Base-by-base conservation (phyloP, 1,140 invertebrate genomes). In the Drosophila kanapiae region DNA sequence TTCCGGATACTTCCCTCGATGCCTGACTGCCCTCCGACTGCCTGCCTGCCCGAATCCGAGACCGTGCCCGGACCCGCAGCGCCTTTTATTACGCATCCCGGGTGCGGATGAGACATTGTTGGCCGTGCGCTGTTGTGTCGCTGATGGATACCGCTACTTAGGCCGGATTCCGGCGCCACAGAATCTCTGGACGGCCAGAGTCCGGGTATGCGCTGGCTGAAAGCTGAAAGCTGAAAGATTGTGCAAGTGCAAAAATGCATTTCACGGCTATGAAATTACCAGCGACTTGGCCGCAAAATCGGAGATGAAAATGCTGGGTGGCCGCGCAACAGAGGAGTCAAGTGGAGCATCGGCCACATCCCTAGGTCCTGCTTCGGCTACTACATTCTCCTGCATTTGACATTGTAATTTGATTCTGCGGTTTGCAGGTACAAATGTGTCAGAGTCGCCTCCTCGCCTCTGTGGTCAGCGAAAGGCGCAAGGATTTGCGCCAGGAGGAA, bases 131-230 rank as follows among this genome's bases (percentile, higher is more conserved):
- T 77, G 60, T 65, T 58, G 77, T 80, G 71, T 57, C 40, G 48
- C 68, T 88, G 83, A 84, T 88, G 85, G 83, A 87, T 84, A 84
- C 71, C 68, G 84, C 76, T 84, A 88, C 76, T 88, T 77, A 87
- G 80, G 60, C 80, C 49, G 74, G 37, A 67, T 53, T 64, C 71
- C 31, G 14, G 51, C 6, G 18, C 38, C 14, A 38, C 13, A 13
- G 13, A 13, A 16, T 3, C 18, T 13, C 18, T 6, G 31, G 59
- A 27, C 47, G 23, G 23, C 27, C 1, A 29, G 11, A 6, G 6
- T 16, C 51, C n/a, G 13, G 11, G 33, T 7, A 31, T 23, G n/a
- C 27, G 14, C 47, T 10, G 27, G 47, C 45, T 47, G n/a, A 16
- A 16, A 13, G 59, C 65, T 60, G 59, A 45, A 33, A 71, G 38